These are phyloP conservation scores for Leptosomus discolor DNA, from an alignment of 2,113 vertebrate species.

Conservation along the genomic window DNA sequence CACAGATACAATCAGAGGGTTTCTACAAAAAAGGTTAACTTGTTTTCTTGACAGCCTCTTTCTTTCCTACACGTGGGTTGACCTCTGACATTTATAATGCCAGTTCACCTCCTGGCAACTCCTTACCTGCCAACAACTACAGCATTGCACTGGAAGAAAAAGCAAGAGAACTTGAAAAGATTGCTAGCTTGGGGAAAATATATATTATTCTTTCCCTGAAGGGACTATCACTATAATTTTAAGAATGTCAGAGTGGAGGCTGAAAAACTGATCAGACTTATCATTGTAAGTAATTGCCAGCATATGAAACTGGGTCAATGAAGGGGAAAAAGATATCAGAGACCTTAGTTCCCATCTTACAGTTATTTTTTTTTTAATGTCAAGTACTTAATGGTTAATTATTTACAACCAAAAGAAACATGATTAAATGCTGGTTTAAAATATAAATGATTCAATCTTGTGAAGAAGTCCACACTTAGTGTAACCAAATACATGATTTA, in stretches of 20 bases:
- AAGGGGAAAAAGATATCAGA: background rate
- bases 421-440: background rate
- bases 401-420: background rate
- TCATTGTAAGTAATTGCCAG: slow-evolving; percentile 38
- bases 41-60: slow-evolving; percentile 25
- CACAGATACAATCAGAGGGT: background rate
- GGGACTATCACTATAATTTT: slow-evolving; percentile 13
- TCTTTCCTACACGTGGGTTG: background rate
- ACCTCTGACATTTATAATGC: slow-evolving; percentile 43
- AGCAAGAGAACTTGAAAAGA: slow-evolving; percentile 18
- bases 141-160: slow-evolving; percentile 2
- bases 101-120: slow-evolving; percentile 39
- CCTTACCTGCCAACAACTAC: slow-evolving; percentile 33
- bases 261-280: background rate
- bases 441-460: background rate
- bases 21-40: slow-evolving; percentile 27
- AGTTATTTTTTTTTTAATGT: background rate
- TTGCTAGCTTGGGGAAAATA: slow-evolving; percentile 8
- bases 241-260: background rate
- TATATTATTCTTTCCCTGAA: slow-evolving; percentile 2
- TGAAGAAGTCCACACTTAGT: background rate
- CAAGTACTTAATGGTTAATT: background rate
- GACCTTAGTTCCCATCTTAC: background rate
- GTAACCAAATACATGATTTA: background rate
- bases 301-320: background rate